Conservation (phyloP, 2,797 vertebrate genomes). For the Halcyon badia region DNA sequence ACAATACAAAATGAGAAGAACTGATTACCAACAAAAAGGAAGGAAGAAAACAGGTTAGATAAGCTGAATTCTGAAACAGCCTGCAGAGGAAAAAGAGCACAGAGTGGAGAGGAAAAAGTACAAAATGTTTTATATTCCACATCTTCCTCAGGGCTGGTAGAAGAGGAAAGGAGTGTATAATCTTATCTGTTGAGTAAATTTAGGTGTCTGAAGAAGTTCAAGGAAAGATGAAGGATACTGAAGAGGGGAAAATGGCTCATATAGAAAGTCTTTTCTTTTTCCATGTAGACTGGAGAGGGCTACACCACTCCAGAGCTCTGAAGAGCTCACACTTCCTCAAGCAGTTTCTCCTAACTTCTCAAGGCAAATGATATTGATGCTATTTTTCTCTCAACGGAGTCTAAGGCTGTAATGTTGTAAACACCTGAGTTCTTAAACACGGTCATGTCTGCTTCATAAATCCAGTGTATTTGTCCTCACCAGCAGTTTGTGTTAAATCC, state of each 20-base stretch:
- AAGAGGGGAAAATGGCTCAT: background rate
- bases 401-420: background rate
- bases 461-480: background rate
- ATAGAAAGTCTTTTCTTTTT: background rate
- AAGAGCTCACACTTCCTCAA: background rate
- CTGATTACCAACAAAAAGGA: background rate
- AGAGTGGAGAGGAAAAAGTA: background rate
- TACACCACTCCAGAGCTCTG: background rate
- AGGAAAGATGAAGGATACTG: background rate
- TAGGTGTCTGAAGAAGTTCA: background rate
- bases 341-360: background rate
- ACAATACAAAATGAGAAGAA: background rate
- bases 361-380: background rate
- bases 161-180: background rate
- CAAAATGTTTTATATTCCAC: background rate
- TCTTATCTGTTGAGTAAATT: background rate
- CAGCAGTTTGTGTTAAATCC: background rate
- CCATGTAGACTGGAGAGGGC: background rate
- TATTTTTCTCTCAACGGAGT: background rate
- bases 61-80: background rate
- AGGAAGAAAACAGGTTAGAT: background rate
- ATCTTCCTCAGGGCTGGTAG: background rate
- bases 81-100: background rate
- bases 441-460: background rate
- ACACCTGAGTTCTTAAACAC: background rate